These are phyloP conservation scores for Pocota personata DNA, from an alignment of 2,888 invertebrate species.

Conservation along the genomic window DNA sequence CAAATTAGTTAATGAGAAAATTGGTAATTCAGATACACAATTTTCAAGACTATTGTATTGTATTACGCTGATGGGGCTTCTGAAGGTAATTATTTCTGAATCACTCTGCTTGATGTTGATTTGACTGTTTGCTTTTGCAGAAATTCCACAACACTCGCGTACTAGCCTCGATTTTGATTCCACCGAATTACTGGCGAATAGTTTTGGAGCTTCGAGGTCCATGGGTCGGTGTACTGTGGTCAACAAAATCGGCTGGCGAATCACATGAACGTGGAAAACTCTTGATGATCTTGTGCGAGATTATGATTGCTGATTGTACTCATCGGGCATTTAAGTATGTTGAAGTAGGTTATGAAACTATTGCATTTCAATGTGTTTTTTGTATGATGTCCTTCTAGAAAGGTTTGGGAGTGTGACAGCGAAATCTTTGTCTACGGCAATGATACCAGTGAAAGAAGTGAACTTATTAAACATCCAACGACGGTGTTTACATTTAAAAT, in stretches of 20 bases:
- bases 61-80: conserved; percentile 77
- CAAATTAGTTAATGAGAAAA: conserved; percentile 72
- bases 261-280: conserved; percentile 75
- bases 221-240: conserved; percentile 76
- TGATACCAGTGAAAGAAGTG: conserved; percentile 66
- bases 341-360: not conserved
- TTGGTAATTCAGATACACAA: conserved; percentile 70
- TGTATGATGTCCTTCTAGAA: conserved; percentile 64
- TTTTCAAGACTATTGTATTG: conserved; percentile 76
- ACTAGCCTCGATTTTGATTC: conserved; percentile 69
- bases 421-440: conserved; percentile 77
- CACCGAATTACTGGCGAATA: conserved; percentile 75
- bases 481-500: conserved; percentile 76
- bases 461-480: conserved; percentile 71
- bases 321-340: conserved; percentile 76
- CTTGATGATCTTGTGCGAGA: conserved; percentile 76
- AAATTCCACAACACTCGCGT: conserved; percentile 75
- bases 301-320: conserved; percentile 75
- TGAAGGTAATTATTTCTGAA: conserved; percentile 74
- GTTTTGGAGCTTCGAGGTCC: conserved; percentile 77
- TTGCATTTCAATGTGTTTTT: not conserved
- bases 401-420: conserved; percentile 75
- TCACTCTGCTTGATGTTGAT: not conserved
- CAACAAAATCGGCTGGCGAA: conserved; percentile 58
- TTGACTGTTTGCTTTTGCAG: conserved; percentile 64